Evolutionary conservation across 2,797 vertebrate genomes (phyloP).

Genomic region (Diplodus sargus): DNA sequence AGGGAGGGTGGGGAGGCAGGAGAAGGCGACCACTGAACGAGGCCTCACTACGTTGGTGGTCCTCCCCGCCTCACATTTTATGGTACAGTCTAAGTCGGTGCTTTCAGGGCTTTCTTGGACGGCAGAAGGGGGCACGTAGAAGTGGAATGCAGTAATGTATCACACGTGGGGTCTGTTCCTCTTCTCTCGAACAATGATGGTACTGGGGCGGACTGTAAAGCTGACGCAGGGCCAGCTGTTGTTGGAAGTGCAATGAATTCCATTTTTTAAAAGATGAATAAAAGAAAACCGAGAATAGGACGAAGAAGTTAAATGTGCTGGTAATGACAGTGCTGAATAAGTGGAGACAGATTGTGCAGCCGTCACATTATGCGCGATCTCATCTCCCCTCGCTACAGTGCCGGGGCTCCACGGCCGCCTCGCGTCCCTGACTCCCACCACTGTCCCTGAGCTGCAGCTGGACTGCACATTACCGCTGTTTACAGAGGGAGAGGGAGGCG

Average conservation of each 20-base stretch:
- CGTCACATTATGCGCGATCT: constrained; percentile 6
- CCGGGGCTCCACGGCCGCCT: constrained; percentile 20
- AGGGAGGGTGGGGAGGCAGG: constrained; percentile 30
- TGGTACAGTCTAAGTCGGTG: constrained; percentile 61
- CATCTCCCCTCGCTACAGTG: constrained; percentile 12
- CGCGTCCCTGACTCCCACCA: constrained; percentile 56
- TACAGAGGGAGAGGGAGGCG: constrained; percentile 58
- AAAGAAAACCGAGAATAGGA: not conserved
- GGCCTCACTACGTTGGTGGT: constrained; percentile 75
- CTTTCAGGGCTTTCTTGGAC: constrained; percentile 58
- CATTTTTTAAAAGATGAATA: not conserved
- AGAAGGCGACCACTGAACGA: constrained; percentile 53
- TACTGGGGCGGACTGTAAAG: constrained; percentile 20
- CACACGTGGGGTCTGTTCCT: constrained; percentile 50
- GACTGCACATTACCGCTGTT: constrained; percentile 71
- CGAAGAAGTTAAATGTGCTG: too few species aligned
- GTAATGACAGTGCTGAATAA: not conserved
- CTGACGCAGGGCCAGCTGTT: constrained; percentile 22
- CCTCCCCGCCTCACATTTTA: constrained; percentile 64
- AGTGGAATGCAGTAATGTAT: constrained; percentile 61
- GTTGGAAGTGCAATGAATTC: not conserved
- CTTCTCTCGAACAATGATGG: constrained; percentile 43
- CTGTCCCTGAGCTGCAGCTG: constrained; percentile 76
- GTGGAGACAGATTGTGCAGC: not conserved
- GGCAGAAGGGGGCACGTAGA: constrained; percentile 46